Conservation (phyloP, 2,888 invertebrate species). For the Carterocephalus palaemon region DNA sequence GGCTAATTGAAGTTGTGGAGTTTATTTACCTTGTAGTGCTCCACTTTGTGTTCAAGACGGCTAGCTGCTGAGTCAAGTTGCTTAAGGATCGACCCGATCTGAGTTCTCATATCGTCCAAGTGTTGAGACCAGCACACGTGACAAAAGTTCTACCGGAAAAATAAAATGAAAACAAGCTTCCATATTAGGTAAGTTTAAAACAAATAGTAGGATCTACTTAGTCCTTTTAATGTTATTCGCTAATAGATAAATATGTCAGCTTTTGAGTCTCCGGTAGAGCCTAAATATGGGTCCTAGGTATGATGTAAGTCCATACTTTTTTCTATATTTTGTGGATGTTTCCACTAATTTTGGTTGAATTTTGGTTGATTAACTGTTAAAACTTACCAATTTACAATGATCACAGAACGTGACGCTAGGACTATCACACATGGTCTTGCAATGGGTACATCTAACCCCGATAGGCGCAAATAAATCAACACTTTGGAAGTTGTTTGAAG, state of each 20-base stretch:
- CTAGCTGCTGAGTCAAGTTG: slow-evolving; percentile 75
- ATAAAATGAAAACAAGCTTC: too few species aligned
- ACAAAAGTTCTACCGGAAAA: slow-evolving; percentile 74
- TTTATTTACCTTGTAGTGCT: slow-evolving; percentile 78
- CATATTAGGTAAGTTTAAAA: too few species aligned
- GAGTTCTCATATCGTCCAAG: slow-evolving; percentile 77
- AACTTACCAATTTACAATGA: slow-evolving; percentile 81
- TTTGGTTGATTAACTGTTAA: background rate
- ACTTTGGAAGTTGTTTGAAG: slow-evolving; percentile 41
- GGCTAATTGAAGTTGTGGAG: too few species aligned
- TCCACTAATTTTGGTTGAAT: background rate
- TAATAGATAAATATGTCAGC: too few species aligned
- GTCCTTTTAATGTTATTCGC: too few species aligned
- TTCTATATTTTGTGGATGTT: too few species aligned
- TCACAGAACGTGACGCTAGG: slow-evolving; percentile 62
- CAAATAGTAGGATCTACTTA: too few species aligned
- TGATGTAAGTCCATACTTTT: too few species aligned
- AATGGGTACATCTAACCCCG: slow-evolving; percentile 56
- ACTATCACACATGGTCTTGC: slow-evolving; percentile 57
- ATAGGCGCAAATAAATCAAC: slow-evolving; percentile 57
- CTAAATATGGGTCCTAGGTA: too few species aligned
- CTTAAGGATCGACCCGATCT: slow-evolving; percentile 74
- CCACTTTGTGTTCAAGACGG: slow-evolving; percentile 75
- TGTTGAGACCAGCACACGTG: slow-evolving; percentile 80
- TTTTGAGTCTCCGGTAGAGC: too few species aligned